Evolutionary conservation across 2,797 vertebrate genomes (phyloP).

Genomic region (Semaprochilodus insignis): DNA sequence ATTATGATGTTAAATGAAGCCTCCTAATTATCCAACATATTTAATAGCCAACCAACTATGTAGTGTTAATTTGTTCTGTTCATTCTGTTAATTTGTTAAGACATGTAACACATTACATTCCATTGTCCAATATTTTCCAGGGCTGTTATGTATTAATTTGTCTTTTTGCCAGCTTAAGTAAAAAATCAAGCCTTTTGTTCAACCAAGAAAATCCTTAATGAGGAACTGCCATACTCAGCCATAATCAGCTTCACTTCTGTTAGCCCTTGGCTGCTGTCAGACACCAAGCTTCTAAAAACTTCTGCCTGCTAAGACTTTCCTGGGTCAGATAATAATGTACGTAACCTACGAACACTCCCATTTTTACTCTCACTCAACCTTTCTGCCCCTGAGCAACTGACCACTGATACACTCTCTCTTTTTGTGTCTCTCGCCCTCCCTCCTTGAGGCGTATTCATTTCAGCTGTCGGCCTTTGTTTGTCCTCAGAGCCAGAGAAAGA

Average conservation of each 20-base stretch:
- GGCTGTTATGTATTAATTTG: background rate
- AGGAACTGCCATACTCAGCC: background rate
- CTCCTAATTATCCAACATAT: too few relatives aligned
- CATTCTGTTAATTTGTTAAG: too few relatives aligned
- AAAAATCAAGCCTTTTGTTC: background rate
- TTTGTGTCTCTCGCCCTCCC: background rate
- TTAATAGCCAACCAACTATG: too few relatives aligned
- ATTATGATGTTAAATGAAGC: too few relatives aligned
- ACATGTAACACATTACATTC: too few relatives aligned
- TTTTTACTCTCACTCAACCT: background rate
- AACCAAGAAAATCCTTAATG: background rate
- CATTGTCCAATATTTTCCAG: too few relatives aligned
- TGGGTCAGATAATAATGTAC: background rate
- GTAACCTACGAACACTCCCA: background rate
- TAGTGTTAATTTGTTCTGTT: too few relatives aligned
- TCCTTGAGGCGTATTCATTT: slow-evolving; percentile 63
- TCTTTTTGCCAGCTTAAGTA: background rate
- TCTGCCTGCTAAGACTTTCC: background rate
- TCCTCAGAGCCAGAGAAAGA: slow-evolving; percentile 63
- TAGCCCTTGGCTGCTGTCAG: background rate
- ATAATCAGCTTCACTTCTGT: background rate
- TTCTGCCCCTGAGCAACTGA: background rate
- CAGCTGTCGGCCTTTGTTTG: slow-evolving; percentile 68
- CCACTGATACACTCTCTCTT: background rate
- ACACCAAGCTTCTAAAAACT: background rate